Evolutionary conservation across 2,797 vertebrate genomes (phyloP), one percentile per base, ranked within the genome.

Genomic region (Acanthis flammea): DNA sequence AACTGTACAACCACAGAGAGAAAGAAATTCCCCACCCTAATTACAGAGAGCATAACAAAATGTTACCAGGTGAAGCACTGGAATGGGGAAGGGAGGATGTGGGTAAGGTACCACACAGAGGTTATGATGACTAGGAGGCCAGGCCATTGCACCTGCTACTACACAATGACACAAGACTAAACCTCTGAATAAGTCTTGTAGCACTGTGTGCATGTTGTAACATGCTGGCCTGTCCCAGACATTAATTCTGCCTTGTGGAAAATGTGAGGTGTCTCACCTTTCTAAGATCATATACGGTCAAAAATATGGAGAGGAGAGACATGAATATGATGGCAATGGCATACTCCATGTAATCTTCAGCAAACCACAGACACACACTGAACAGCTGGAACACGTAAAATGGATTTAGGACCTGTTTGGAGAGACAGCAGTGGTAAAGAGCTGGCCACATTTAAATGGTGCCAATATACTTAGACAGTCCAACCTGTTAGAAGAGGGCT

Each of bases 341-440:
- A 90, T 98, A 98, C 51, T 98, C 98, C 58, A 93, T 96, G 67
- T 98, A 98, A 50, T 97, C 97, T 87, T 98, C 98, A 50, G 97
- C 97, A 95, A 98, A 97, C 98, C 98, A 98, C 76, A 98, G 83
- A 71, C 97, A 98, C 83, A 98, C 97, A 48, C 98, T 98, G 94
- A 98, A 98, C 79, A 98, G 93, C 70, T 98, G 98, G 96, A 98
- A 98, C 84, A 98, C 17, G 91, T 98, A 98, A 91, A 98, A 98
- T 14, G 98, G 98, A 94, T 98, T 98, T 92, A 98, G 96, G 75
- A 98, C 98, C 98, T 98, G 95, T 95, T 90, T 76, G 86, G 61
- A 92, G 54, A 95, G 22, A 91, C 4, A 91, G 63, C 13, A 88
- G 41, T 21, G 61, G 35, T 96, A 44, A 95, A 81, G 47, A 84